Base-by-base conservation (phyloP, 2,888 invertebrate genomes). In the Teleiodes luculella region DNA sequence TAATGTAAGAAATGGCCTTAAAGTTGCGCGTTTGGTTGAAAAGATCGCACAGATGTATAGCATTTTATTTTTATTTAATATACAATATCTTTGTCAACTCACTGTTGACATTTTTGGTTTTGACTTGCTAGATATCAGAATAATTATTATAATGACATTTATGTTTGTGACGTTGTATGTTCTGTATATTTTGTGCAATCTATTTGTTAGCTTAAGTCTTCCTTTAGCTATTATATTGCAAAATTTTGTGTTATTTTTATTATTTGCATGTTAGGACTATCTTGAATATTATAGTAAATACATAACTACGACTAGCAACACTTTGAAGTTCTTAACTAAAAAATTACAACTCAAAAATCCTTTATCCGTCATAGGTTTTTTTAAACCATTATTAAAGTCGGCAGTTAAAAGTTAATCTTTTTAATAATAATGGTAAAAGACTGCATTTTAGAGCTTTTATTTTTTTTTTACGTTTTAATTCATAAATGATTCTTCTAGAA, bases 101-200 rank as follows among this genome's bases (percentile, higher is more conserved):
- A 5, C 8, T 24, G 43, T 43, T 28, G 43, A 43, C 43, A 43
- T 20, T 43, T 43, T 24, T 43, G 20, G n/a, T 20, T 43, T 43
- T 43, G 43, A 43, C 24, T 24, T 6, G 3, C 24, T 24, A 24
- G 24, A 24, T 24, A 24, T 24, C 24, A 24, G 24, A 6, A 6
- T 6, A 3, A 24, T 24, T 24, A 43, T 43, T n/a, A 43, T 43
- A 28, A 43, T 43, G n/a, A 43, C 24, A 43, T 20, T 43, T 28
- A 36, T 49, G 37, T 16, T 20, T 33, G 37, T 49, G 37, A 16
- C 31, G 46, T 35, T 48, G 53, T 58, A 52, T 24, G 24, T 24
- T 62, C 46, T 62, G 61, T 63, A 63, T 62, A 60, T 63, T 59
- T 62, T 58, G 62, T 59, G 60, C 58, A 52, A 55, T 57, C n/a